Conservation (phyloP, 2,797 vertebrate genomes). For the Pampus argenteus region DNA sequence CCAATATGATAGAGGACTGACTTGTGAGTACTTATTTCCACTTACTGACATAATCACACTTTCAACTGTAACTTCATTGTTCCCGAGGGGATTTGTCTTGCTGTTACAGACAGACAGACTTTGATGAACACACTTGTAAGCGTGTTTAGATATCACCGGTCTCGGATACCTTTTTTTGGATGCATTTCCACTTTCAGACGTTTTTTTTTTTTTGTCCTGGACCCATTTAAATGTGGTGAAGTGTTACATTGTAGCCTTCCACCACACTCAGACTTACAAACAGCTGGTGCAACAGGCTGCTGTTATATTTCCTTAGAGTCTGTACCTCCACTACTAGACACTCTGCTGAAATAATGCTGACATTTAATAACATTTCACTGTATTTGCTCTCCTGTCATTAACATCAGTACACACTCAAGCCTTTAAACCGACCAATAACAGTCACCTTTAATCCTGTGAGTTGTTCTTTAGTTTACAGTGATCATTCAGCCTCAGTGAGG, state of each 20-base stretch:
- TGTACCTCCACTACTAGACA: neutral
- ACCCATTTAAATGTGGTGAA: too few relatives aligned
- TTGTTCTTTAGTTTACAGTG: neutral
- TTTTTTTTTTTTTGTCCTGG: too few relatives aligned
- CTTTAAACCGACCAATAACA: too few relatives aligned
- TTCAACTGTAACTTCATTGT: neutral
- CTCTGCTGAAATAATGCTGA: neutral
- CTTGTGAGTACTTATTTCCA: neutral
- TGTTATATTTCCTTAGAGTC: neutral
- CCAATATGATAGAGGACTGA: too few relatives aligned
- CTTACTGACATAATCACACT: neutral
- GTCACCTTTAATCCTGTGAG: neutral
- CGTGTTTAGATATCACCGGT: too few relatives aligned
- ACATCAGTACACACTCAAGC: neutral
- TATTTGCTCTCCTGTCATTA: neutral
- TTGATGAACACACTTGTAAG: neutral
- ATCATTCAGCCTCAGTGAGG: neutral
- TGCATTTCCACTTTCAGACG: too few relatives aligned
- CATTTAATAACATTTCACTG: neutral
- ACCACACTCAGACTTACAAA: neutral
- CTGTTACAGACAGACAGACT: neutral
- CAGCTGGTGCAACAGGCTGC: too few relatives aligned
- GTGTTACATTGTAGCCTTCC: too few relatives aligned
- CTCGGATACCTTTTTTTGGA: too few relatives aligned
- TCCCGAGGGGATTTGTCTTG: too few relatives aligned